Evolutionary conservation across 2,797 vertebrate species (phyloP).

Genomic region (Synanceia verrucosa): DNA sequence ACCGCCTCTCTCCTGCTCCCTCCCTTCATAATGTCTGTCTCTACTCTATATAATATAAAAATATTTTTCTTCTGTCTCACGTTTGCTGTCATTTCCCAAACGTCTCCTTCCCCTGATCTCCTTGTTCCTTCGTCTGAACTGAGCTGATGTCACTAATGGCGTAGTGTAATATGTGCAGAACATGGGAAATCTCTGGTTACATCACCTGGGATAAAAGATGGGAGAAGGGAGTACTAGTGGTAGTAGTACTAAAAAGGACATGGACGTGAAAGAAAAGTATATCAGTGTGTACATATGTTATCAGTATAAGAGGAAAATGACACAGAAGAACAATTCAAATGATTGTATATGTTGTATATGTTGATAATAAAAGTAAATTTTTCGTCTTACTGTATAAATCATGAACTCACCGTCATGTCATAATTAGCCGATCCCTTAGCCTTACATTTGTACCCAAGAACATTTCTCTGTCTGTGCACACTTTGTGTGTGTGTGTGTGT

Average conservation of each 20-base stretch:
- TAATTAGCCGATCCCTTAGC: slow-evolving; percentile 13
- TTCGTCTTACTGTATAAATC: slow-evolving; percentile 3
- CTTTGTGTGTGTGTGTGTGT: slow-evolving; percentile 23
- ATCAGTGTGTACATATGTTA: background rate
- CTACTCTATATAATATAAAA: slow-evolving; percentile 37
- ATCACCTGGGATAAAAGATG: slow-evolving; percentile 75
- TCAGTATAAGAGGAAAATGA: background rate
- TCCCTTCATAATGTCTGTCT: slow-evolving; percentile 55
- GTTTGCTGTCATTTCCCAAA: slow-evolving; percentile 42
- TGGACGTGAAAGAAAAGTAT: background rate
- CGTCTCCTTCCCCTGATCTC: slow-evolving; percentile 31
- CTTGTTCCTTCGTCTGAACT: slow-evolving; percentile 54
- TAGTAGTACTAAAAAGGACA: slow-evolving; percentile 1
- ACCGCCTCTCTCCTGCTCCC: slow-evolving; percentile 50
- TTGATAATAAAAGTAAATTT: background rate
- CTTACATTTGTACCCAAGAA: slow-evolving; percentile 10
- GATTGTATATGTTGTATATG: slow-evolving; percentile 1
- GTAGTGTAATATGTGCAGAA: slow-evolving; percentile 82
- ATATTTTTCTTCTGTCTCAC: slow-evolving; percentile 44
- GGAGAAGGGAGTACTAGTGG: background rate
- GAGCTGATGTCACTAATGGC: slow-evolving; percentile 91
- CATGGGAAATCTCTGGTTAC: slow-evolving; percentile 86
- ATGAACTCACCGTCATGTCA: background rate
- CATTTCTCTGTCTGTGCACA: slow-evolving; percentile 28
- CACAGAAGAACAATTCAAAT: background rate